Evolutionary conservation across 2,113 vertebrate species (phyloP).

Genomic region (Grammomys surdaster): DNA sequence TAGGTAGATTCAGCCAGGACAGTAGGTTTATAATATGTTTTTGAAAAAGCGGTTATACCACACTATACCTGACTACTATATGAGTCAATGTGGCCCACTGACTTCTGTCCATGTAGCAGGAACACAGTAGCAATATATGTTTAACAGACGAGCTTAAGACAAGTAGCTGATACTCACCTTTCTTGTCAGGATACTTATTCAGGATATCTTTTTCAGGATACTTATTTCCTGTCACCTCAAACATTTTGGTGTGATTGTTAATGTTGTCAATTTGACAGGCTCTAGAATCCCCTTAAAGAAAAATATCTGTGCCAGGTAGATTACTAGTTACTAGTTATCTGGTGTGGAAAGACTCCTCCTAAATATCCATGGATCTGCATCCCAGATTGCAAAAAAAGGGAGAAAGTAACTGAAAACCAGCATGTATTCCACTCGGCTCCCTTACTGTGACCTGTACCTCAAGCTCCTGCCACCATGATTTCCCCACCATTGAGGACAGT

Average conservation of each 20-base stretch:
- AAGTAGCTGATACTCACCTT: neutral
- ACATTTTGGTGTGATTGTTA: neutral
- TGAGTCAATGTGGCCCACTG: fast-evolving
- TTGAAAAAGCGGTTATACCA: neutral
- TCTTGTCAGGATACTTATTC: too few species aligned
- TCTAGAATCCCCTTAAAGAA: neutral
- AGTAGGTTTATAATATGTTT: neutral
- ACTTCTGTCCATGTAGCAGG: neutral
- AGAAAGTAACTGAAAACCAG: neutral
- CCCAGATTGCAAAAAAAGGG: neutral
- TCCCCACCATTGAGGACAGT: neutral
- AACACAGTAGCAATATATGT: neutral
- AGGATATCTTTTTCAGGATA: neutral
- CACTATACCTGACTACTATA: neutral
- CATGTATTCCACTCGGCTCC: neutral
- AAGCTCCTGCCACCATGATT: neutral
- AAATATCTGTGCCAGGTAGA: too few species aligned
- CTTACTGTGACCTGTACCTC: neutral
- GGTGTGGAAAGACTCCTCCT: neutral
- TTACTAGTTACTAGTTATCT: neutral
- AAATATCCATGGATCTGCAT: too few species aligned
- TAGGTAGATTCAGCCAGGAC: neutral
- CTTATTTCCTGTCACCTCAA: slow-evolving; percentile 20
- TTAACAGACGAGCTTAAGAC: neutral
- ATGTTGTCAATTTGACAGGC: neutral